Conservation (phyloP, 2,888 invertebrate species). For the Idaea straminata region DNA sequence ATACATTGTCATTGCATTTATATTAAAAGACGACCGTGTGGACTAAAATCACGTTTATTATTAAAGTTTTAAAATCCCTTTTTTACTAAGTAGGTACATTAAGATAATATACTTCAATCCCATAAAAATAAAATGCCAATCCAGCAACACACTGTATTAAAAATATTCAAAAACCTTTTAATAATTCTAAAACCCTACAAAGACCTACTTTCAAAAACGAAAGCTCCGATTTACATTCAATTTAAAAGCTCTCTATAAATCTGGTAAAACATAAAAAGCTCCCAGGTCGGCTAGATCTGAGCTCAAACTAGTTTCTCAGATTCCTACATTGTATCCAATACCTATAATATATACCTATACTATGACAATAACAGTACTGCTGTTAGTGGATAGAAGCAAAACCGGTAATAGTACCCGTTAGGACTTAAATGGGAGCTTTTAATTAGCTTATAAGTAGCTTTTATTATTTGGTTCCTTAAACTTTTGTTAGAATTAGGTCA, state of each 20-base stretch:
- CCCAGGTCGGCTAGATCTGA: background rate
- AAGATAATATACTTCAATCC: no score
- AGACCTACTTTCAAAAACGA: background rate
- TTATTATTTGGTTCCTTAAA: background rate
- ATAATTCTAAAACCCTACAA: background rate
- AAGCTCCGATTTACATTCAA: background rate
- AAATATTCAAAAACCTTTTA: background rate
- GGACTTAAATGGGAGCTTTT: background rate
- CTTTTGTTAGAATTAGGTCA: no score
- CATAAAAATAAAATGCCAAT: background rate
- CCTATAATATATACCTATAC: background rate
- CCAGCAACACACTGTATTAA: background rate
- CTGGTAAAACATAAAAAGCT: conserved; percentile 1
- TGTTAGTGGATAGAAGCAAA: background rate
- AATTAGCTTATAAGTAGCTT: background rate
- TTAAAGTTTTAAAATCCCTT: no score
- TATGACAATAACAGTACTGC: background rate
- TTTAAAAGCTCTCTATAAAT: background rate
- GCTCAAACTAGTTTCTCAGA: background rate
- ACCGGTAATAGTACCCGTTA: background rate
- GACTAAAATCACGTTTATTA: no score
- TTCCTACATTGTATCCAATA: background rate
- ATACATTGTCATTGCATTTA: no score
- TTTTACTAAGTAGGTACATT: no score
- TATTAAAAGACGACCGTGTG: no score